These are phyloP conservation scores for Phocoena sinus DNA, from an alignment of 2,113 vertebrate species.

Conservation along the genomic window DNA sequence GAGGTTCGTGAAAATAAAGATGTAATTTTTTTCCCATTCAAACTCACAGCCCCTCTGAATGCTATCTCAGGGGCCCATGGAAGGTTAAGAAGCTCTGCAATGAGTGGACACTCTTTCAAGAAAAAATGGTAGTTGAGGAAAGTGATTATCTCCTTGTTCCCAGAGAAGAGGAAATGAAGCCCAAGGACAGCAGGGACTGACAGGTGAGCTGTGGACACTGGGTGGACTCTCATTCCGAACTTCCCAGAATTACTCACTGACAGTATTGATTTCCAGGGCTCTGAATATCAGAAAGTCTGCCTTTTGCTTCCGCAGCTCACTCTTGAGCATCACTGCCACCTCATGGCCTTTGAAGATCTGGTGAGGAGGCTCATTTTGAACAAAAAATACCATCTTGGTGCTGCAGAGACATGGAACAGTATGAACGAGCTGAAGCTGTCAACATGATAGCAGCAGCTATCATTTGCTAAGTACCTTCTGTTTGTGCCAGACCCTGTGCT, in stretches of 20 bases:
- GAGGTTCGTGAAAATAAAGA: neutral
- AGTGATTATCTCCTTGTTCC: neutral
- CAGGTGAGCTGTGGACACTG: neutral
- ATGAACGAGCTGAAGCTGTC: neutral
- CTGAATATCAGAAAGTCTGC: slow-evolving; percentile 95
- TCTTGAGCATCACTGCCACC: slow-evolving; percentile 89
- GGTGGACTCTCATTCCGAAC: neutral
- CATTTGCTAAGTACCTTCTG: neutral
- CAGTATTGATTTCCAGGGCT: slow-evolving; percentile 90
- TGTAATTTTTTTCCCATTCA: neutral
- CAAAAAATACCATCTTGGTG: slow-evolving; percentile 96
- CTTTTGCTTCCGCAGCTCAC: slow-evolving; percentile 93
- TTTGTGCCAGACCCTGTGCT: neutral
- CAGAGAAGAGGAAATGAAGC: neutral
- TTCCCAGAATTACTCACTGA: slow-evolving; percentile 86
- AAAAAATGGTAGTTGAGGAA: neutral
- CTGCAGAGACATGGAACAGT: slow-evolving; percentile 76
- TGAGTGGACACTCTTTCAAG: neutral
- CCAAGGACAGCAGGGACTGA: neutral
- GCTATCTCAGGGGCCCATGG: rapidly evolving
- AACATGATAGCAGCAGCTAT: neutral
- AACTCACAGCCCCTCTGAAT: neutral
- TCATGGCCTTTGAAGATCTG: slow-evolving; percentile 91
- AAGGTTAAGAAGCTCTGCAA: neutral
- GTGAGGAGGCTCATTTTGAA: slow-evolving; percentile 91